Conservation (phyloP, 2,888 invertebrate species). For the Lithophane socia region DNA sequence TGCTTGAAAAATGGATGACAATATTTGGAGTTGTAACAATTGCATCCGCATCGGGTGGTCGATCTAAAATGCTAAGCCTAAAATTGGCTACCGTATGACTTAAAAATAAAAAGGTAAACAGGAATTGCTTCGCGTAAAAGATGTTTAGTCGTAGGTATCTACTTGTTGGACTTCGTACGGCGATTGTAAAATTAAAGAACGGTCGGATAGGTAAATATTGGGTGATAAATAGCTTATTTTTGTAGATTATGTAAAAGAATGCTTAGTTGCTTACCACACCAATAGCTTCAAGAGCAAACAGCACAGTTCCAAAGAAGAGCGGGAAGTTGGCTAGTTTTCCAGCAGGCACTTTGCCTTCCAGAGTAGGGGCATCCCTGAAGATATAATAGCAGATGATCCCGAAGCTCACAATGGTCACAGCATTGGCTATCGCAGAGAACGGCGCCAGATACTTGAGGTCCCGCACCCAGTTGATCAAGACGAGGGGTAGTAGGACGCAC, state of each 20-base stretch:
- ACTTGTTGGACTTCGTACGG: background rate
- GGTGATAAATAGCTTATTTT: background rate
- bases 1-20: too few relatives aligned
- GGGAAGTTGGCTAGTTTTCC: slow-evolving; percentile 94
- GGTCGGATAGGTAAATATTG: background rate
- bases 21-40: too few relatives aligned
- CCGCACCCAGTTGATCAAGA: slow-evolving; percentile 95
- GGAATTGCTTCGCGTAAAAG: background rate
- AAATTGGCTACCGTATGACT: background rate
- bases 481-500: slow-evolving; percentile 93
- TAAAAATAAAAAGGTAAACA: background rate
- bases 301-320: slow-evolving; percentile 98
- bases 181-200: background rate
- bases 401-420: slow-evolving; percentile 95
- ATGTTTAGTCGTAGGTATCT: background rate
- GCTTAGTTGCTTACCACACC: slow-evolving; percentile 95
- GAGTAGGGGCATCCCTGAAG: slow-evolving; percentile 92
- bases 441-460: slow-evolving; percentile 97
- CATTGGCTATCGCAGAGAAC: slow-evolving; percentile 97
- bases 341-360: slow-evolving; percentile 91
- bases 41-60: background rate
- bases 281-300: slow-evolving; percentile 99
- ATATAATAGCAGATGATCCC: slow-evolving; percentile 96
- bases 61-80: background rate
- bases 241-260: slow-evolving; percentile 2